These are phyloP conservation scores for Pachypanchax playfairii DNA, from an alignment of 2,113 vertebrate genomes.

Conservation along the genomic window DNA sequence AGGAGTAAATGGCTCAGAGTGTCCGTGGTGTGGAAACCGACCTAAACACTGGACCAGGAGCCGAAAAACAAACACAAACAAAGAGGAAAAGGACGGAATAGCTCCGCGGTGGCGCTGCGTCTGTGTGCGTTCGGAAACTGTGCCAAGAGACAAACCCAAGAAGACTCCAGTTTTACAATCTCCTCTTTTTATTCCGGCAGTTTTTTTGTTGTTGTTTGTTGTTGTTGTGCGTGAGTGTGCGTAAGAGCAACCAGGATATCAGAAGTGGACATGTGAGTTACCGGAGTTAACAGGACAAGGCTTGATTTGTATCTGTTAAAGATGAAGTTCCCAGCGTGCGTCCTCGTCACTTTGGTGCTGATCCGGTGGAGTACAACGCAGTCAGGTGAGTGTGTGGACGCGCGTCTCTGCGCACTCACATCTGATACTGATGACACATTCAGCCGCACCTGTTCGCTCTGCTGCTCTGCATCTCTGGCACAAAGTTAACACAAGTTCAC, in stretches of 20 bases:
- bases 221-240: slow-evolving; percentile 9
- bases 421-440: too few relatives aligned
- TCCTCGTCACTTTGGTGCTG: slow-evolving; percentile 68
- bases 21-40: slow-evolving; percentile 55
- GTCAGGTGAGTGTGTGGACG: slow-evolving; percentile 79
- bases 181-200: too few relatives aligned
- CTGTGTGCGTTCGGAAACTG: slow-evolving; percentile 30
- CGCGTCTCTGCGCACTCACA: too few relatives aligned
- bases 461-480: too few relatives aligned
- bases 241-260: slow-evolving; percentile 61
- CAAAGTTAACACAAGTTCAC: too few relatives aligned
- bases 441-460: too few relatives aligned
- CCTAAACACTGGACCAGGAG: slow-evolving; percentile 57
- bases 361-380: slow-evolving; percentile 68
- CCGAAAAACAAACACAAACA: slow-evolving; percentile 51
- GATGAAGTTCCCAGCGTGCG: slow-evolving; percentile 75
- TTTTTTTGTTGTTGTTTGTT: slow-evolving; percentile 4
- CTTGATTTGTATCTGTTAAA: slow-evolving; percentile 26
- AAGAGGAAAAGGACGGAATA: slow-evolving; percentile 25
- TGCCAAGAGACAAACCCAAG: slow-evolving; percentile 33
- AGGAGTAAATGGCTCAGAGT: slow-evolving; percentile 66
- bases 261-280: slow-evolving; percentile 77
- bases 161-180: slow-evolving; percentile 8
- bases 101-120: slow-evolving; percentile 24
- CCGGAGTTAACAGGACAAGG: slow-evolving; percentile 65